These are phyloP conservation scores for Leptinotarsa tumamoca DNA, from an alignment of 2,888 invertebrate genomes.

Conservation along the genomic window DNA sequence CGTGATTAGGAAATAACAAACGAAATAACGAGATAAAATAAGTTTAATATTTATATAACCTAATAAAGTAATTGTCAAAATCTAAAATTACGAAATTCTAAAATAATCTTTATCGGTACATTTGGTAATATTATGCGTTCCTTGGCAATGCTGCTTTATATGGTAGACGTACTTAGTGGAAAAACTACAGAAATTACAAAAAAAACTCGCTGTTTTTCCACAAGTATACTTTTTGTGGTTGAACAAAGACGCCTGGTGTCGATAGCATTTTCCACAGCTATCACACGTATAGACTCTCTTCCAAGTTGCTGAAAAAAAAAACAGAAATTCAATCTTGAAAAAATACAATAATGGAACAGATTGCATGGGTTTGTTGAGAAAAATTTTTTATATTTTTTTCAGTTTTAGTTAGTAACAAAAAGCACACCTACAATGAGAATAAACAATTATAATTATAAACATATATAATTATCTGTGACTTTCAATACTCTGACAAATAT, in stretches of 20 bases:
- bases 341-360: background rate
- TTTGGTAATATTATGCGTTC: conserved; percentile 29
- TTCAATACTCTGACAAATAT: no score
- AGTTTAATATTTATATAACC: background rate
- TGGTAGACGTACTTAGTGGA: conserved; percentile 49
- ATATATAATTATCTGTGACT: no score
- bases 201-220: conserved; percentile 77
- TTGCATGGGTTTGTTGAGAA: no score
- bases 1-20: background rate
- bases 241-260: conserved; percentile 39
- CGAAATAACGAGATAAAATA: conserved; percentile 3
- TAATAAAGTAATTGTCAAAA: background rate
- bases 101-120: conserved; percentile 25
- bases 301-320: conserved; percentile 8
- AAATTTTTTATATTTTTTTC: no score
- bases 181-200: conserved; percentile 74
- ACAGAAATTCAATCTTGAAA: background rate
- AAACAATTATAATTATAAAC: no score
- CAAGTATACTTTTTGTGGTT: conserved; percentile 55
- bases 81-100: background rate
- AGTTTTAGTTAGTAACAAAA: no score
- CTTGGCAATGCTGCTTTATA: conserved; percentile 42
- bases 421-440: no score
- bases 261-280: conserved; percentile 39
- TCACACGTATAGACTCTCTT: conserved; percentile 28